These are phyloP conservation scores for Trinectes maculatus DNA, from an alignment of 2,113 vertebrate species.

Conservation along the genomic window DNA sequence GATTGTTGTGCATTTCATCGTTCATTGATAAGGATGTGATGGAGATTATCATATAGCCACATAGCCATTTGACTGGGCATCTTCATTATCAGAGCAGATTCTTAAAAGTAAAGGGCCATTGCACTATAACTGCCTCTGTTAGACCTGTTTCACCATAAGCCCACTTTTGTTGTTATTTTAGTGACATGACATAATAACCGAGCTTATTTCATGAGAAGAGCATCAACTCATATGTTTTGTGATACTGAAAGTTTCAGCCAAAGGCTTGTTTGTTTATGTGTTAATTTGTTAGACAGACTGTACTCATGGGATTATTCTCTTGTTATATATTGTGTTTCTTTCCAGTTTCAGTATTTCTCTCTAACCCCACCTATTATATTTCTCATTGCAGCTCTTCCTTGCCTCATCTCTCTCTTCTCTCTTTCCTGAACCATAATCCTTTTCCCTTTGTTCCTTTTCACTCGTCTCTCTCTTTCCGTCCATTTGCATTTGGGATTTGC, in stretches of 20 bases:
- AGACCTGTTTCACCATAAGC: background rate
- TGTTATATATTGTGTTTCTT: too few species aligned
- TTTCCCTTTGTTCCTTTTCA: background rate
- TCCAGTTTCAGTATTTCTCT: too few species aligned
- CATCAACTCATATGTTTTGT: too few species aligned
- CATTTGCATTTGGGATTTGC: background rate
- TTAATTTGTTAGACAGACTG: too few species aligned
- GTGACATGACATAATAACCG: too few species aligned
- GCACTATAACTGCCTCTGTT: background rate
- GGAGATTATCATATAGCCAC: background rate
- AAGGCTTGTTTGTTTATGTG: too few species aligned
- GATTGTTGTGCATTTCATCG: slow-evolving; percentile 4
- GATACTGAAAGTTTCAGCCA: too few species aligned
- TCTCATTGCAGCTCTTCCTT: slow-evolving; percentile 5
- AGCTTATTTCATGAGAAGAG: too few species aligned
- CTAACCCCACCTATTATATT: background rate
- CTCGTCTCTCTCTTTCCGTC: background rate
- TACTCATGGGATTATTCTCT: too few species aligned
- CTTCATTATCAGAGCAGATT: slow-evolving; percentile 5
- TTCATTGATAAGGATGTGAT: background rate
- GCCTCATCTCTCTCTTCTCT: background rate
- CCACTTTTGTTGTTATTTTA: too few species aligned
- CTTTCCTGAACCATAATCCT: slow-evolving; percentile 17
- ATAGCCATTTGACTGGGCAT: background rate
- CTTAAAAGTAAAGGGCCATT: slow-evolving; percentile 3